phyloP scores from a whole-genome alignment of 2,888 invertebrate species.

The Acanthosoma haemorrhoidale region DNA sequence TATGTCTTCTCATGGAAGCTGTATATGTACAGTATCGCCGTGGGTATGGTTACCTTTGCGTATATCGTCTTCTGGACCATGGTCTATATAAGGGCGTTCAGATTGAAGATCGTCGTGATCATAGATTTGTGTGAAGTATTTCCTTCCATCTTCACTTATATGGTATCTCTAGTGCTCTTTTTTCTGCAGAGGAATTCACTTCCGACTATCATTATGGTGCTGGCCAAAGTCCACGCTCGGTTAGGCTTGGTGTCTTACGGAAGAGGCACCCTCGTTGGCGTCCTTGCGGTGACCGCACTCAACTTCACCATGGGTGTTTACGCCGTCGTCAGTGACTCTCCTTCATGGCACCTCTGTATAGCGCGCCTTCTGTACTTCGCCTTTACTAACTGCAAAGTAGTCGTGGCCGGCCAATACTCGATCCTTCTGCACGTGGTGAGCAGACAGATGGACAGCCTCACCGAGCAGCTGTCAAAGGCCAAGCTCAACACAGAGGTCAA shows the following conservation, averaged over 20 bases:
- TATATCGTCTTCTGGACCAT: not conserved
- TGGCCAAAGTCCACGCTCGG: not conserved
- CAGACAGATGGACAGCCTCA: not conserved
- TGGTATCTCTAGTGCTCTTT: not conserved
- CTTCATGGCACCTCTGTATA: not conserved
- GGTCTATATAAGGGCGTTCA: not conserved
- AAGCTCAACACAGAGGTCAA: not conserved
- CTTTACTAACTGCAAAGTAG: not conserved
- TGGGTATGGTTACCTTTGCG: not conserved
- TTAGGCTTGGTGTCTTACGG: not conserved
- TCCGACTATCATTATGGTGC: not conserved
- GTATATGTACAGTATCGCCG: not conserved
- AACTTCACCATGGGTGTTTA: not conserved
- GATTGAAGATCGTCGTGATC: not conserved
- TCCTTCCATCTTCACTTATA: not conserved
- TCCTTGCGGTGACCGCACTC: not conserved
- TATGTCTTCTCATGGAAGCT: not conserved
- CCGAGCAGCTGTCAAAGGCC: not conserved
- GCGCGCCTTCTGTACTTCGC: not conserved
- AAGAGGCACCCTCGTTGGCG: not conserved
- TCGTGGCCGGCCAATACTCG: not conserved
- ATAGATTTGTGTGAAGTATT: not conserved
- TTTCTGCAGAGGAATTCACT: not conserved
- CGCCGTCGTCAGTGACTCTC: not conserved
- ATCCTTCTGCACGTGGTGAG: not conserved